Percentiles rank a stretch among this genome's conserved stretches.
Evolutionary conservation across 2,113 vertebrate genomes (phyloP).

Genomic region (Dendropsophus ebraccatus): DNA sequence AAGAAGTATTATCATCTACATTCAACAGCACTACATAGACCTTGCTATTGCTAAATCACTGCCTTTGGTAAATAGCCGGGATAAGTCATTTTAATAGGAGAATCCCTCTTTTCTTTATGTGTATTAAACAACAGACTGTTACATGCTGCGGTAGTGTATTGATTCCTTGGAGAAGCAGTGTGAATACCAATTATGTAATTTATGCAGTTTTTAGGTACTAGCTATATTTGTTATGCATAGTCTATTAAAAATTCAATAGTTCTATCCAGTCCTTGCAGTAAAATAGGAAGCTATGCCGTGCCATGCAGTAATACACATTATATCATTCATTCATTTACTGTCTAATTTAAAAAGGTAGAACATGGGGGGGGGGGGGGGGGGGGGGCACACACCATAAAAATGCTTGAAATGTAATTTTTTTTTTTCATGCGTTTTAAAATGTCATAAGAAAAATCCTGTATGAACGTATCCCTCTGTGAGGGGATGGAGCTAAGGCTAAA

Average conservation of each 20-base stretch:
- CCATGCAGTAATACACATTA: conserved; percentile 72
- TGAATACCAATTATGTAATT: conserved; percentile 86
- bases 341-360: background rate
- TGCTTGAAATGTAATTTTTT: background rate
- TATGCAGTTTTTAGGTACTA: conserved; percentile 81
- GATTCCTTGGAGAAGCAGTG: conserved; percentile 78
- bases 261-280: conserved; percentile 84
- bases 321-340: conserved; percentile 12
- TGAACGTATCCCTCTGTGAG: too few species aligned
- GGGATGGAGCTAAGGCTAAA: too few species aligned
- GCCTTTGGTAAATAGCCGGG: conserved; percentile 84
- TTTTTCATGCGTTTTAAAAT: background rate
- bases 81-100: conserved; percentile 88
- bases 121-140: conserved; percentile 86
- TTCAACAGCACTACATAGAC: conserved; percentile 81
- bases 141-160: conserved; percentile 82
- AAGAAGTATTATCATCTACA: conserved; percentile 86
- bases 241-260: conserved; percentile 87
- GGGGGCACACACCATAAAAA: background rate
- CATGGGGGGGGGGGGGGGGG: background rate
- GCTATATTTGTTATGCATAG: conserved; percentile 85
- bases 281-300: conserved; percentile 80
- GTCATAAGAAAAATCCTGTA: too few species aligned
- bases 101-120: conserved; percentile 83
- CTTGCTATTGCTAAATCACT: conserved; percentile 84